Conservation (phyloP, 1,140 invertebrate genomes). For the Bombus waltoni region DNA sequence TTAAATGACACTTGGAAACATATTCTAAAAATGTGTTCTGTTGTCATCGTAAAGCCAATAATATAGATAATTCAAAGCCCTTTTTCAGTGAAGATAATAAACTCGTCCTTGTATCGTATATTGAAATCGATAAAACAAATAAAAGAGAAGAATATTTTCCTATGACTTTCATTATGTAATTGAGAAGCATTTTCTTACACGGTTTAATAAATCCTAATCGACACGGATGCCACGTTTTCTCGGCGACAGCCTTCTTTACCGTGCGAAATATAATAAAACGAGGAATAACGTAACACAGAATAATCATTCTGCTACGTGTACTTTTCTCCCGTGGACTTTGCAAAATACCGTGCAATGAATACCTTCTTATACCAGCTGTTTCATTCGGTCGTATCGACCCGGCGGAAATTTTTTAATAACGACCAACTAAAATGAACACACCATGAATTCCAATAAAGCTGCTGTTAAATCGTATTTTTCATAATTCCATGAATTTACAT, state of each 20-base stretch:
- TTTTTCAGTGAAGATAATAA: not conserved
- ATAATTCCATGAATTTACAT: not conserved
- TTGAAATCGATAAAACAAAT: too few species aligned
- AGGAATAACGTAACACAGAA: not conserved
- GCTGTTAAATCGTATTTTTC: not conserved
- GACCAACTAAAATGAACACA: not conserved
- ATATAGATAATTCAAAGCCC: not conserved
- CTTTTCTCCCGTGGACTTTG: not conserved
- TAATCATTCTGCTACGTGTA: not conserved
- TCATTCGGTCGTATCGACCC: not conserved
- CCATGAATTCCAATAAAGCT: not conserved
- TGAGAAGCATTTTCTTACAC: not conserved
- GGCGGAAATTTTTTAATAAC: slow-evolving; percentile 28
- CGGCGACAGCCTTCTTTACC: not conserved
- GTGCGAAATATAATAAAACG: not conserved
- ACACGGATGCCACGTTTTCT: not conserved
- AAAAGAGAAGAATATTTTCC: too few species aligned
- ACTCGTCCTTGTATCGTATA: too few species aligned
- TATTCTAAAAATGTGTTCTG: too few species aligned
- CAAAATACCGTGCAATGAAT: not conserved
- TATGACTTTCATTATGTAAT: not conserved
- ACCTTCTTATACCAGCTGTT: too few species aligned
- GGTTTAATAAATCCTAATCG: not conserved
- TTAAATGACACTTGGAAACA: too few species aligned
- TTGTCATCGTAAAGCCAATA: too few species aligned